phyloP scores from a whole-genome alignment of 2,797 vertebrate species.

The Karalla daura region DNA sequence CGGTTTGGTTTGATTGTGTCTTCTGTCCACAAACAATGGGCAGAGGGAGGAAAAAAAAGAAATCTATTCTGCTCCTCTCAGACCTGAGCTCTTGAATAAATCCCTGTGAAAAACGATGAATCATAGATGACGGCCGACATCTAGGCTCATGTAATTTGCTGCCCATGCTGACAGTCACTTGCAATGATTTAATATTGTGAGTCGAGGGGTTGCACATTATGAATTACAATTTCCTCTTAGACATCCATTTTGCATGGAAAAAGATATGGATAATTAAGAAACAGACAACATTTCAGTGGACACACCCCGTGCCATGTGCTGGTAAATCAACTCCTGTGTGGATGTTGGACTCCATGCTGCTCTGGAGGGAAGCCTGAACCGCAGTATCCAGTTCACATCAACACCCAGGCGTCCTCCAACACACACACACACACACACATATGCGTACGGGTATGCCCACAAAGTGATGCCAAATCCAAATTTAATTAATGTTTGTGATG shows the following conservation, averaged over 20 bases:
- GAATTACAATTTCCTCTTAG: not conserved
- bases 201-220: not conserved
- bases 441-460: not conserved
- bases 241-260: not conserved
- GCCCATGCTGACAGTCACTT: not conserved
- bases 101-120: slow-evolving; percentile 11
- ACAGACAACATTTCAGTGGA: not conserved
- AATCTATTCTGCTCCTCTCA: slow-evolving; percentile 4
- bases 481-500: slow-evolving; percentile 29
- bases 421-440: slow-evolving; percentile 17
- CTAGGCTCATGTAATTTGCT: not conserved
- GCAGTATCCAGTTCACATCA: slow-evolving; percentile 45
- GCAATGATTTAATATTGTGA: not conserved
- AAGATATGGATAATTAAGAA: not conserved
- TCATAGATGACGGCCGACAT: not conserved
- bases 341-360: slow-evolving; percentile 15
- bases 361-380: slow-evolving; percentile 32
- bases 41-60: slow-evolving; percentile 5
- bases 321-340: slow-evolving; percentile 25
- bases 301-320: slow-evolving; percentile 30
- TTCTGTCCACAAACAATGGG: slow-evolving; percentile 35
- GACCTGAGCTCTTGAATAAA: slow-evolving; percentile 7
- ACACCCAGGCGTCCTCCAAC: slow-evolving; percentile 14
- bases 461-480: slow-evolving; percentile 20
- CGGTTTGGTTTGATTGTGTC: slow-evolving; percentile 19